These are phyloP conservation scores for Ennomos fuscantarius DNA, from an alignment of 2,888 invertebrate species.

Conservation along the genomic window DNA sequence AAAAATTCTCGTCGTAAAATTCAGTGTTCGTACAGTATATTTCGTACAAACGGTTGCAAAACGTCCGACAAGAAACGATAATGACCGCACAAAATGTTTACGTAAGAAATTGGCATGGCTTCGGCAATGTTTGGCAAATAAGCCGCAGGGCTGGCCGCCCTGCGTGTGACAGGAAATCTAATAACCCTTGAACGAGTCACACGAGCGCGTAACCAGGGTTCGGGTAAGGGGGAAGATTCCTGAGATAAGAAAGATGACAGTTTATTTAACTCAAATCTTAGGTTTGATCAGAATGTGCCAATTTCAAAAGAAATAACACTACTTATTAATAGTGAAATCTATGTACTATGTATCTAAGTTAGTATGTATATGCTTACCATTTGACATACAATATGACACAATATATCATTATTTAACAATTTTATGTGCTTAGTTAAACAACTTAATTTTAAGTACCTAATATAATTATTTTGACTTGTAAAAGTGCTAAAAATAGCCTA, in stretches of 20 bases:
- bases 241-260: conserved; percentile 19
- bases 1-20: conserved; percentile 38
- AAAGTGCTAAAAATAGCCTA: too few relatives aligned
- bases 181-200: conserved; percentile 72
- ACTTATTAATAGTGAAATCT: too few relatives aligned
- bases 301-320: too few relatives aligned
- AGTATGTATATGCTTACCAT: too few relatives aligned
- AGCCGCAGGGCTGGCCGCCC: conserved; percentile 62
- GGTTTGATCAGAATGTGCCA: not conserved
- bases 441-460: too few relatives aligned
- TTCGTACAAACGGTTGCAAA: conserved; percentile 50
- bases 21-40: conserved; percentile 35
- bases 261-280: conserved; percentile 4
- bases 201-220: conserved; percentile 32
- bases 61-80: conserved; percentile 63
- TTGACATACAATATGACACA: too few relatives aligned
- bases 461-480: too few relatives aligned
- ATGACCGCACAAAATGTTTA: conserved; percentile 73
- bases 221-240: not conserved
- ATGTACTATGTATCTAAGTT: too few relatives aligned
- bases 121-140: conserved; percentile 75
- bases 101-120: conserved; percentile 72
- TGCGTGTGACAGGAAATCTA: conserved; percentile 80
- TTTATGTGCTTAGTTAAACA: too few relatives aligned
- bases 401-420: too few relatives aligned